Evolutionary conservation across 2,113 vertebrate genomes (phyloP).

Genomic region (Elanus axillaris): DNA sequence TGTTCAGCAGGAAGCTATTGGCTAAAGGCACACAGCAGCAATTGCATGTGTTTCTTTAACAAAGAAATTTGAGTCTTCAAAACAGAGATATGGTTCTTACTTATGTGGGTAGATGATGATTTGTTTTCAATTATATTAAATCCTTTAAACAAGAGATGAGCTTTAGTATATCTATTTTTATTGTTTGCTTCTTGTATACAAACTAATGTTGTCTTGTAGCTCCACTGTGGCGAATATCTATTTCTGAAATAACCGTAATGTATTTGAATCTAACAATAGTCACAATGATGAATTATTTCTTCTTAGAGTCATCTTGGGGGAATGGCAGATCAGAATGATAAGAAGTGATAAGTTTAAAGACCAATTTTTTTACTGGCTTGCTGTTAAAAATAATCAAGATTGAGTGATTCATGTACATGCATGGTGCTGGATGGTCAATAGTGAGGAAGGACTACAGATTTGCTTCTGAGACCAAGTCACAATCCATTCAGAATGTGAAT

Average conservation of each 20-base stretch:
- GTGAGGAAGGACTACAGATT: neutral
- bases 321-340: neutral
- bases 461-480: neutral
- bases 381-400: neutral
- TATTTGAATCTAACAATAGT: neutral
- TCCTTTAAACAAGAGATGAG: neutral
- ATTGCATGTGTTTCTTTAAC: neutral
- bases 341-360: neutral
- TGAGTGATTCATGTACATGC: neutral
- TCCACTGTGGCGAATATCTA: neutral
- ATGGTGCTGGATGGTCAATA: neutral
- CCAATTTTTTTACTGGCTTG: neutral
- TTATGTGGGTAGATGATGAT: neutral
- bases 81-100: neutral
- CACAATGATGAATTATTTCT: neutral
- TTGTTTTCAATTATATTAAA: neutral
- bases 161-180: neutral
- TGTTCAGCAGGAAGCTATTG: neutral
- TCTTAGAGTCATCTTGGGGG: neutral
- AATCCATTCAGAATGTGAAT: neutral
- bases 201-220: neutral
- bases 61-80: neutral
- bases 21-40: neutral
- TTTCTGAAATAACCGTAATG: neutral
- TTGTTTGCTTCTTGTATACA: neutral